Conservation (phyloP, 2,113 vertebrate species). For the Poecile atricapillus region DNA sequence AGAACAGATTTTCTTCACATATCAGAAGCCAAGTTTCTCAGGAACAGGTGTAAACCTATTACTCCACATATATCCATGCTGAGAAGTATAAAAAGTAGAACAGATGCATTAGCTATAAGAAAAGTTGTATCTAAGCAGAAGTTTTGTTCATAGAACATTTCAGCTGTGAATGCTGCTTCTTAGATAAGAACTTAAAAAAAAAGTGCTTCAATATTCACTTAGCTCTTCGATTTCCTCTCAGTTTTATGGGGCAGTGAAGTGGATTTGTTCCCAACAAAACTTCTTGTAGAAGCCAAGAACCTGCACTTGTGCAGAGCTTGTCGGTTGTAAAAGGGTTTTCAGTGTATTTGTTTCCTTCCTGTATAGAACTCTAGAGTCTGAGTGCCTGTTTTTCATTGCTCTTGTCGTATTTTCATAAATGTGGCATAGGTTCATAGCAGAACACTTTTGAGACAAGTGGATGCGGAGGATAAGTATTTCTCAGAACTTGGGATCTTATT, state of each 20-base stretch:
- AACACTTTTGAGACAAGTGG: neutral
- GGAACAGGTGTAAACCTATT: neutral
- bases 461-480: neutral
- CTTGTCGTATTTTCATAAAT: neutral
- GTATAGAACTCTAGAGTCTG: neutral
- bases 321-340: neutral
- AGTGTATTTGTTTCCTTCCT: neutral
- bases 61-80: neutral
- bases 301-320: neutral
- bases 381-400: neutral
- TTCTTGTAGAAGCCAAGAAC: neutral
- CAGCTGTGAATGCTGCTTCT: neutral
- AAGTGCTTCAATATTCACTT: neutral
- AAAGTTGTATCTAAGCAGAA: neutral
- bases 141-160: neutral
- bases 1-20: neutral
- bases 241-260: neutral
- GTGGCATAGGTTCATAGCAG: neutral
- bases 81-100: neutral
- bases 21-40: neutral
- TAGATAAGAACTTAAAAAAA: neutral
- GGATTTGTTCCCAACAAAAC: neutral
- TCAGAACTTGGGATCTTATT: neutral
- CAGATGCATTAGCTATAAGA: neutral
- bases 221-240: neutral